Evolutionary conservation across 2,888 invertebrate genomes (phyloP).

Genomic region (Melinopterus prodromus): DNA sequence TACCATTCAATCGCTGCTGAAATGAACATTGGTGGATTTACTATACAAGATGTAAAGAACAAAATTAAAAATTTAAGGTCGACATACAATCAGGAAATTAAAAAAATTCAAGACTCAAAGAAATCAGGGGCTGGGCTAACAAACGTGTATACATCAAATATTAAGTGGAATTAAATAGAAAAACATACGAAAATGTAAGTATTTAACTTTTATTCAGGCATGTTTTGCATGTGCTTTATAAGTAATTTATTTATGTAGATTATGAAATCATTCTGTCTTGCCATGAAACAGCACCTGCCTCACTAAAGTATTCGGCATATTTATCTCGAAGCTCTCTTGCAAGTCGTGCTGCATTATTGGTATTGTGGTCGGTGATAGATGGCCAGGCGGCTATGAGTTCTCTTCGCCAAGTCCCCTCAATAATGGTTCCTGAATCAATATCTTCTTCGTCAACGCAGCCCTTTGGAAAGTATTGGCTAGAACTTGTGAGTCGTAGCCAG

Average conservation of each 20-base stretch:
- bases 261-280: no score
- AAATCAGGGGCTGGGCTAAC: neutral
- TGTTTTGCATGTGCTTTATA: neutral
- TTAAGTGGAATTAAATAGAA: constrained; percentile 6
- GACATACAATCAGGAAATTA: constrained; percentile 23
- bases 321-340: no score
- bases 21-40: constrained; percentile 19
- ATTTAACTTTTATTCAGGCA: constrained; percentile 5
- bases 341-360: no score
- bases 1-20: neutral
- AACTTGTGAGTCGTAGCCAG: neutral
- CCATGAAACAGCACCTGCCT: no score
- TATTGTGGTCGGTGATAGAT: no score
- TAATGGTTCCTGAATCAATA: no score
- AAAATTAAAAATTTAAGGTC: constrained; percentile 29
- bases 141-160: neutral
- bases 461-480: constrained; percentile 14
- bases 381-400: no score
- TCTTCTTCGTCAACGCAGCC: constrained; percentile 21
- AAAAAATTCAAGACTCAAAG: constrained; percentile 22
- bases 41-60: constrained; percentile 19
- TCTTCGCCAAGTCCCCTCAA: no score
- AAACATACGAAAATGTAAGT: constrained; percentile 20
- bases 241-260: no score
- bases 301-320: no score